Percentiles rank a stretch among this genome's conserved stretches.
Evolutionary conservation across 2,888 invertebrate species (phyloP).

Genomic region (Sturmia bella): DNA sequence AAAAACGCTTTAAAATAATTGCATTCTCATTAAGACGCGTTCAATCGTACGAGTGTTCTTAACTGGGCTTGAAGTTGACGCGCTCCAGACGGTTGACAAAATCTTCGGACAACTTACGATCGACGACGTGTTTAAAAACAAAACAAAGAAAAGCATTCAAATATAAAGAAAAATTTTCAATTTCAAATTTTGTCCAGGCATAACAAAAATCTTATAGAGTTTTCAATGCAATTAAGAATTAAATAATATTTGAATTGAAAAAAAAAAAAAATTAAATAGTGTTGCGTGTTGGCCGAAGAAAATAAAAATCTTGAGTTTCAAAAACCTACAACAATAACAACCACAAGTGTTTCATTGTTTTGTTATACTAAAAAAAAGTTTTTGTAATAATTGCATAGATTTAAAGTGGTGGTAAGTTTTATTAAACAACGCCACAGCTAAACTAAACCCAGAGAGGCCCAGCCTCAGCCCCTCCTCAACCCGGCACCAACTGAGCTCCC

Average conservation of each 20-base stretch:
- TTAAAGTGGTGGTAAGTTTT: neutral
- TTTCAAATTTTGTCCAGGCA: neutral
- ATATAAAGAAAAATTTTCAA: conserved; percentile 22
- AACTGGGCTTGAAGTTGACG: conserved; percentile 71
- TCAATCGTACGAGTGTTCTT: conserved; percentile 79
- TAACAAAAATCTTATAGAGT: conserved; percentile 10
- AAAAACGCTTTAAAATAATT: conserved; percentile 79
- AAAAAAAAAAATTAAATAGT: conserved; percentile 28
- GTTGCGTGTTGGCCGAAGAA: conserved; percentile 37
- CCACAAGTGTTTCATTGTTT: conserved; percentile 4
- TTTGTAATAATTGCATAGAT: conserved; percentile 34
- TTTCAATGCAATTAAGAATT: neutral
- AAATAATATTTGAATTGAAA: conserved; percentile 26
- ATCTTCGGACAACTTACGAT: conserved; percentile 24
- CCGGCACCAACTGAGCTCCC: neutral
- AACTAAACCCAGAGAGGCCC: neutral
- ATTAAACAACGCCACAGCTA: conserved; percentile 8
- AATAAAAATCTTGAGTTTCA: conserved; percentile 13
- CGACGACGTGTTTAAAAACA: neutral
- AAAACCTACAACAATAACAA: conserved; percentile 26
- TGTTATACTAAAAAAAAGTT: neutral
- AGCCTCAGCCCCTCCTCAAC: neutral
- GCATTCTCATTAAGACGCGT: conserved; percentile 76
- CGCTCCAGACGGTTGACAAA: conserved; percentile 50
- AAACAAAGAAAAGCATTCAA: conserved; percentile 2